Percentiles rank a stretch among this genome's conserved stretches.
phyloP scores from a whole-genome alignment of 1,140 invertebrate genomes.

The Lucilia cuprina region DNA sequence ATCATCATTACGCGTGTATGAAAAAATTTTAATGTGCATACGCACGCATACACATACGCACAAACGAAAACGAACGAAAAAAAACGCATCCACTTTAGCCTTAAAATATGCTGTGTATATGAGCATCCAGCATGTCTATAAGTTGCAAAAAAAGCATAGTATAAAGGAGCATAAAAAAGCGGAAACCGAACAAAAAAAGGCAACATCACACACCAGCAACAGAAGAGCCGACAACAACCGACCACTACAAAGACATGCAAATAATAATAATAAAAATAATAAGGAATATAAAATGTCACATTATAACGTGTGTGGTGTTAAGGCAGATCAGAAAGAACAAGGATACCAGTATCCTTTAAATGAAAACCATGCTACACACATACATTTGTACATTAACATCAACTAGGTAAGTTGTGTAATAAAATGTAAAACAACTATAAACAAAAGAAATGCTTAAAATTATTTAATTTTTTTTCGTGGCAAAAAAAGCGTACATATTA shows the following conservation, averaged over 20 bases:
- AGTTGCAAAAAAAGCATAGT: neutral
- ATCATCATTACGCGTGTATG: constrained; percentile 13
- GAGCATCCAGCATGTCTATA: neutral
- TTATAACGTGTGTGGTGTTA: neutral
- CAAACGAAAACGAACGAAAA: neutral
- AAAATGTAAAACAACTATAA: neutral
- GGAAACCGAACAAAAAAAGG: neutral
- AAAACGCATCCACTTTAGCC: neutral
- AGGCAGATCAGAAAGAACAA: neutral
- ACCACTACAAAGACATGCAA: constrained; percentile 5
- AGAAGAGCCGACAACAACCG: neutral
- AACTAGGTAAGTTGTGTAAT: neutral
- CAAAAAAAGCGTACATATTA: neutral
- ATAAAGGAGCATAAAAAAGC: too few relatives aligned
- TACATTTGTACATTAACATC: too few relatives aligned
- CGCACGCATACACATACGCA: neutral
- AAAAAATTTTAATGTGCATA: constrained; percentile 12
- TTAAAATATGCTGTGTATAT: neutral
- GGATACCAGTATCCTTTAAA: neutral
- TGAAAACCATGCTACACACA: too few relatives aligned
- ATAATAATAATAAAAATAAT: neutral
- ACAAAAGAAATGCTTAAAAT: neutral
- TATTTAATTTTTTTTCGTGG: neutral
- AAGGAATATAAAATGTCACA: constrained; percentile 15
- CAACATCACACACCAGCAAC: neutral